Evolutionary conservation across 92 coral and sea anemone genomes (phyloP), one percentile per base, ranked within the genome.

Genomic region (Zoanthus sansibaricus): DNA sequence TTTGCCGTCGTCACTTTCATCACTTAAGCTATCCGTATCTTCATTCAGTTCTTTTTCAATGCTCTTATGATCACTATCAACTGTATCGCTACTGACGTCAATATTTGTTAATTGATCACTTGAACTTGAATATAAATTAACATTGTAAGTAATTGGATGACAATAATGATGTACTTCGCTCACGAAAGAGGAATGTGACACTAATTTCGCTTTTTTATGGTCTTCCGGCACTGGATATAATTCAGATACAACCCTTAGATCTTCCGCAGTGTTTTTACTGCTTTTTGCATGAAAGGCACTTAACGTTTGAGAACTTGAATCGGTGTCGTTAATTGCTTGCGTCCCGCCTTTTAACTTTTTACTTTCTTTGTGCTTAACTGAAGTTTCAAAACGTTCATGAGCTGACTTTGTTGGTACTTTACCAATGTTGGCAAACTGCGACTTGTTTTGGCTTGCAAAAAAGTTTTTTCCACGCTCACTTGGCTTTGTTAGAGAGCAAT

Each of bases 51-150:
- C 75, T 20, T 3, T 80, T 7, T 5, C 16, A 10, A 42, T 54
- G 15, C 73, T 66, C 3, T 61, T 56, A 66, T 47, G 51, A 31
- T 66, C 75, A 52, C 85, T 80, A 80, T 66, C 64, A 15, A 80
- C 25, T 47, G 64, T 6, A 67, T 68, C 85, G 18, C 61, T 42
- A 62, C 9, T 80, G 85, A 64, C 16, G 59, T 80, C 51, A 7
- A 20, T 13, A 67, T 46, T 80, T 80, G 75, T 66, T 68, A 80
- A 64, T 21, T 61, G 85, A 67, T 66, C 62, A 80, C 74, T 80
- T 68, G 85, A 80, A 44, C 62, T 66, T 44, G 75, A 66, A 80
- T 80, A 12, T 61, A 80, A 66, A 62, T 79, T 45, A 18, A 73
- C 15, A 42, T 18, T 20, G 55, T 11, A n/a, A 21, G 61, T 46